Evolutionary conservation across 1,140 invertebrate genomes (phyloP), one percentile per base, ranked within the genome.

Genomic region (Habropoda laboriosa): DNA sequence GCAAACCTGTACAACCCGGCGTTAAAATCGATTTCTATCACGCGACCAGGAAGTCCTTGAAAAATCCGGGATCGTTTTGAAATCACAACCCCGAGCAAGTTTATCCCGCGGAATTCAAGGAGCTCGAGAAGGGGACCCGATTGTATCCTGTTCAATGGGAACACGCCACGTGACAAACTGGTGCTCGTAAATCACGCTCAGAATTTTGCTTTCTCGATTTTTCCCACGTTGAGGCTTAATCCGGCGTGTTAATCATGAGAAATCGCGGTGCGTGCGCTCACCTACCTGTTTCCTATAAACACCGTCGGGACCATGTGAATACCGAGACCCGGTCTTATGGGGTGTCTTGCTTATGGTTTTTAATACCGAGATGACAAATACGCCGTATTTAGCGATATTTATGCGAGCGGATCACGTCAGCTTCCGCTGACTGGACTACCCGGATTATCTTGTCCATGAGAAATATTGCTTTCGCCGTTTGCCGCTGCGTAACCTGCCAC

Each of bases 381-480:
- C 73, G 55, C 53, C 47, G 81, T 73, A 77, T 88, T 89, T 85
- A 87, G 73, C 71, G 79, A 82, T 85, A 88, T 89, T 90, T 87
- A 87, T 84, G 79, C 84, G 80, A 87, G 71, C 80, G 88, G 86
- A 88, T 90, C 85, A 87, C 68, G 84, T 90, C 87, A 80, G 85
- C 85, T 88, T 87, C 78, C 63, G 64, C 77, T 85, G 71, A 86
- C 71, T 73, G 49, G 45, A 75, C 66, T 61, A 57, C 47, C 58
- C 74, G 81, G 87, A 88, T 89, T 89, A 89, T 89, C 87, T 81
- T 83, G 78, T 87, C 55, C 77, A 13, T 47, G 70, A 80, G 84
- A 88, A 79, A 78, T 86, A 87, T 83, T 21, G 75, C 64, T 78
- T 68, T 82, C 66, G 78, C 72, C 85, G 45, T 83, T 87, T 80